Evolutionary conservation across 2,888 invertebrate genomes (phyloP).

Genomic region (Plusia festucae): DNA sequence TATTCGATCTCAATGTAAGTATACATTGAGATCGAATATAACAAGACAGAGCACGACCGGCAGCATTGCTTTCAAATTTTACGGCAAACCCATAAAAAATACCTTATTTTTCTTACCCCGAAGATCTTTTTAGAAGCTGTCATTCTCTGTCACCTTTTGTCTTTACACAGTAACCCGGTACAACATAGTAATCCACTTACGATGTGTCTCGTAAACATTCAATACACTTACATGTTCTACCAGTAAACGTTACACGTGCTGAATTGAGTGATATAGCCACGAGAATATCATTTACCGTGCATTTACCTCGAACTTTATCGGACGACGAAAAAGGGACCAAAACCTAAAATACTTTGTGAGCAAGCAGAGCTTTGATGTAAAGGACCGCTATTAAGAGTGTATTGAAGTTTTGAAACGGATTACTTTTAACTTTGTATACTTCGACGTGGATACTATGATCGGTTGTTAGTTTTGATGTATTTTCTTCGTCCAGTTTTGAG

Average conservation of each 20-base stretch:
- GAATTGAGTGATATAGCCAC: slow-evolving; percentile 38
- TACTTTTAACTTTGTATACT: slow-evolving; percentile 27
- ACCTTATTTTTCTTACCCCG: background rate
- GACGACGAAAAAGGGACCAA: slow-evolving; percentile 57
- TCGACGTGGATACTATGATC: slow-evolving; percentile 5
- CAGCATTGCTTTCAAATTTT: no score
- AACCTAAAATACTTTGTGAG: slow-evolving; percentile 48
- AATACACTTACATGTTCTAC: background rate
- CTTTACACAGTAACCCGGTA: background rate
- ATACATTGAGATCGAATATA: no score
- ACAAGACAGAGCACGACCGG: no score
- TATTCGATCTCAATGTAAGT: no score
- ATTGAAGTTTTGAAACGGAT: slow-evolving; percentile 47
- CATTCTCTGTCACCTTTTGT: background rate
- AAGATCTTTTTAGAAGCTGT: background rate
- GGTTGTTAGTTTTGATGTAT: background rate
- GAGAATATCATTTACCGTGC: slow-evolving; percentile 39
- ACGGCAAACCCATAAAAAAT: no score
- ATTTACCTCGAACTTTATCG: slow-evolving; percentile 24
- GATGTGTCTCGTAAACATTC: background rate
- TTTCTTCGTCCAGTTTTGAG: background rate
- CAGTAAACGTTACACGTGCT: slow-evolving; percentile 14
- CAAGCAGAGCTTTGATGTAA: slow-evolving; percentile 34
- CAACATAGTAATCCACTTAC: background rate
- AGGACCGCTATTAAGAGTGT: slow-evolving; percentile 44